phyloP scores from a whole-genome alignment of 2,113 vertebrate species.

The human region GRCh38 chr22:34974001-34974500 shows the following conservation, averaged over 20 bases:
- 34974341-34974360: background rate
- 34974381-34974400: background rate
- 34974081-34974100: conserved; percentile 78
- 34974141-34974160: conserved; percentile 39
- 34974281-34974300: background rate
- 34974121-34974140: conserved; percentile 60
- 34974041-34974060: conserved; percentile 78
- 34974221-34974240: background rate
- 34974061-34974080: conserved; percentile 69
- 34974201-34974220: conserved; percentile 63
- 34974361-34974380: background rate
- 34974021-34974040: conserved; percentile 71
- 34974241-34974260: background rate
- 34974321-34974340: background rate
- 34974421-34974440: background rate
- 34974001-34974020: conserved; percentile 65
- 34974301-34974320: background rate
- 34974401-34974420: background rate
- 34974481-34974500: background rate
- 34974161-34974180: conserved; percentile 61
- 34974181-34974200: conserved; percentile 59
- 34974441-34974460: background rate
- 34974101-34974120: conserved; percentile 39
- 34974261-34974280: background rate
- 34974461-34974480: background rate